Evolutionary conservation across 2,888 invertebrate species (phyloP), one percentile per base, ranked within the genome.

Genomic region (Conus canariensis): DNA sequence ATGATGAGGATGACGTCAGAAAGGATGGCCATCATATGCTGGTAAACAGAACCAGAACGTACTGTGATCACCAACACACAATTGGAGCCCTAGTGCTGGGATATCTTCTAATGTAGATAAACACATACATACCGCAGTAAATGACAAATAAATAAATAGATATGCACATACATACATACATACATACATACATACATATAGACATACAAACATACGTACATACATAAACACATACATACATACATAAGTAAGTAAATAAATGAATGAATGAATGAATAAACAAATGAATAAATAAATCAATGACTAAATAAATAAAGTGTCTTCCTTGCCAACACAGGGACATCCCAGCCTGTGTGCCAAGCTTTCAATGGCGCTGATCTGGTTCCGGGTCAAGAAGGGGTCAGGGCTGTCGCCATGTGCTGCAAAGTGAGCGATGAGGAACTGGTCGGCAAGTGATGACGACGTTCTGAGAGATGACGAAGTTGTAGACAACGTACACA

Each of bases 331-430:
- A 45, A 12, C 0, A 9, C 64, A 85, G 85, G 64, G 10, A 5
- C 85, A 30, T n/a, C 25, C 25, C 6, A 30, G 4, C 60, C 16
- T 30, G 56, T 14, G 56, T 85, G 85, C 64, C 56, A 60, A 30
- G 64, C 85, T 64, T 85, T 25, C 64, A 85, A 85, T 64, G 85
- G 64, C 30, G 60, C 64, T 16, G 25, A 85, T 19, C n/a, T 64
- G 16, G 25, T 8, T 25, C 60, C 7, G 12, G 85, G 64, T 85
- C 60, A 85, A 64, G 10, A 9, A 4, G 85, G 85, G 85, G 85
- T 64, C 30, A 64, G 25, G 85, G 85, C 85, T 30, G 85, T 85
- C 8, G 85, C 85, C 8, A 64, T 19, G 25, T 85, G 85, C 64
- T 85, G 85, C 64, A 85, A 64, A 58, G 9, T 85, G 58, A 25